Conservation (phyloP, 2,797 vertebrate species). For the Parauchenoglanis punctatus region DNA sequence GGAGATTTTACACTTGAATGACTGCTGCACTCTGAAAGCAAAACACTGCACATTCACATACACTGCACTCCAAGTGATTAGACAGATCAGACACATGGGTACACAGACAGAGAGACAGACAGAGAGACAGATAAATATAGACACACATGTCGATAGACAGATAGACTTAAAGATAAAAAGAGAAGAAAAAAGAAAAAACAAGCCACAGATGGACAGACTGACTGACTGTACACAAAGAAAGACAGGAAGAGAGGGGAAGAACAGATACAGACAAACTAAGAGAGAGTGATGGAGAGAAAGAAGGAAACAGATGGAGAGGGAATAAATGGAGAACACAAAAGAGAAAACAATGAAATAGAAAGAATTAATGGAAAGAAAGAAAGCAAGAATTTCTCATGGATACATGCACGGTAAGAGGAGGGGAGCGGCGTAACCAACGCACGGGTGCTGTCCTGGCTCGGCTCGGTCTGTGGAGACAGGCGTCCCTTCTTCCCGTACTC, state of each 20-base stretch:
- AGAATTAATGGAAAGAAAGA: background rate
- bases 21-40: conserved; percentile 8
- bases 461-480: conserved; percentile 63
- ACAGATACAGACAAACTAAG: no score
- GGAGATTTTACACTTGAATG: conserved; percentile 11
- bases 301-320: background rate
- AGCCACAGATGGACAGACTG: background rate
- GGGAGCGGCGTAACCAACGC: background rate
- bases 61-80: background rate
- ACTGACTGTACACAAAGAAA: background rate
- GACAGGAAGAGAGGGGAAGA: background rate
- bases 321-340: no score
- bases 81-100: background rate
- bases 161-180: background rate
- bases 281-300: background rate
- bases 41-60: background rate
- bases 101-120: no score
- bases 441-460: conserved; percentile 70
- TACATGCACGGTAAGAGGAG: background rate
- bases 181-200: background rate
- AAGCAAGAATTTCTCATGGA: background rate
- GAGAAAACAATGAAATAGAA: background rate
- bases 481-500: conserved; percentile 72
- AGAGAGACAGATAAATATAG: background rate
- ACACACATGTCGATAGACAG: background rate